These are phyloP conservation scores for Chaetodon trifasciatus DNA, from an alignment of 2,797 vertebrate species.

Conservation along the genomic window DNA sequence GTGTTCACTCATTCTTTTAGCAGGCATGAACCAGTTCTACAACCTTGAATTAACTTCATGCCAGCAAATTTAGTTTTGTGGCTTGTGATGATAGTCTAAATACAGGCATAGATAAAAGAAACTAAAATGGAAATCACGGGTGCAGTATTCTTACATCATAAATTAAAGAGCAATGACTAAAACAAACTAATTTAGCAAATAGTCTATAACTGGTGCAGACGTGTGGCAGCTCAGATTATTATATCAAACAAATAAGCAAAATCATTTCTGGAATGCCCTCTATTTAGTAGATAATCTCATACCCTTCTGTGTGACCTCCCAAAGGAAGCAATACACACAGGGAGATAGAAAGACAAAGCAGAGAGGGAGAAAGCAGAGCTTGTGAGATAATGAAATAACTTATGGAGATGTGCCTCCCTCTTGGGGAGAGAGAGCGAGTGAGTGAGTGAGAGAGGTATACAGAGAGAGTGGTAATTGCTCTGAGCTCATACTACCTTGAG, in stretches of 20 bases:
- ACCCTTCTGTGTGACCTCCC: slow-evolving; percentile 91
- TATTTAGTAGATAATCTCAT: slow-evolving; percentile 94
- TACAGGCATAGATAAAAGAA: slow-evolving; percentile 8
- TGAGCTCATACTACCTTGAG: slow-evolving; percentile 65
- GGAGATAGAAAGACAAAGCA: slow-evolving; percentile 86
- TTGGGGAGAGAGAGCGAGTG: slow-evolving; percentile 64
- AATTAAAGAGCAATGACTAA: slow-evolving; percentile 46
- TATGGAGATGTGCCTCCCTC: slow-evolving; percentile 83
- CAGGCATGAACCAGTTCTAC: slow-evolving; percentile 25
- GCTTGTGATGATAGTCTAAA: slow-evolving; percentile 11
- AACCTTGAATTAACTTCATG: slow-evolving; percentile 50
- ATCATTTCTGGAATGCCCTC: slow-evolving; percentile 90
- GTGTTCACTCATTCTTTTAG: slow-evolving; percentile 23
- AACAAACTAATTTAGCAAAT: slow-evolving; percentile 67
- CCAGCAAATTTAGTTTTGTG: slow-evolving; percentile 7
- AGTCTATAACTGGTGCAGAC: slow-evolving; percentile 84
- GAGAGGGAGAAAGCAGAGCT: slow-evolving; percentile 74
- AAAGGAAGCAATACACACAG: slow-evolving; percentile 77
- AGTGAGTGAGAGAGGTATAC: slow-evolving; percentile 57
- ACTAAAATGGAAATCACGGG: slow-evolving; percentile 35
- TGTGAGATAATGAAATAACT: slow-evolving; percentile 87
- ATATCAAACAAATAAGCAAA: slow-evolving; percentile 90
- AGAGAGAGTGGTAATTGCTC: slow-evolving; percentile 74
- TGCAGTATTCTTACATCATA: slow-evolving; percentile 19
- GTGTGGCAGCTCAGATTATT: slow-evolving; percentile 89